These are phyloP conservation scores for Aleiodes alternator DNA, from an alignment of 2,888 invertebrate genomes.

Conservation along the genomic window DNA sequence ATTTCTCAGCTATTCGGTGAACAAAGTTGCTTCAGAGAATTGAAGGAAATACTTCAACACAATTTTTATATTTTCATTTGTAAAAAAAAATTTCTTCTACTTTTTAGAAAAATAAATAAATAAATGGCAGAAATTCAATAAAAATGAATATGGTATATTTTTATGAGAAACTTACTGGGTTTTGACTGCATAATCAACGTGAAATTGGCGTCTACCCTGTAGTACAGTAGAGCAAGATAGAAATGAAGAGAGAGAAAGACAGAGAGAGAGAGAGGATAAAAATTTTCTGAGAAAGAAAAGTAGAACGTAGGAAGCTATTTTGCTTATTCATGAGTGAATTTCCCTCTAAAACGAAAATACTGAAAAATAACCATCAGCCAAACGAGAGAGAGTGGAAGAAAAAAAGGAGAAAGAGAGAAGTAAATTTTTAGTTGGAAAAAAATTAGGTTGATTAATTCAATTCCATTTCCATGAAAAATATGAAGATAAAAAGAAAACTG, in stretches of 20 bases:
- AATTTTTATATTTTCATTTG: constrained; percentile 1
- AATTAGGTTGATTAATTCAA: not conserved
- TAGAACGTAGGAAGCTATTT: constrained; percentile 56
- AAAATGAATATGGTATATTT: constrained; percentile 24
- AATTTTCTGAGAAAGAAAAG: constrained; percentile 45
- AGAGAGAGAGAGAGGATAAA: constrained; percentile 44
- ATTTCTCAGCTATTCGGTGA: no score
- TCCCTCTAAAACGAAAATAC: constrained; percentile 62
- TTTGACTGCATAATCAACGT: constrained; percentile 59
- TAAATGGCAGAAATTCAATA: not conserved
- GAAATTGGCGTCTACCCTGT: constrained; percentile 57
- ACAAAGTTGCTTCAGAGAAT: no score
- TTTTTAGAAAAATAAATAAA: constrained; percentile 16
- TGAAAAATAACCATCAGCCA: constrained; percentile 46
- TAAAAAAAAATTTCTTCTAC: not conserved
- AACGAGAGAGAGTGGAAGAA: not conserved
- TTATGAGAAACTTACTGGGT: constrained; percentile 51
- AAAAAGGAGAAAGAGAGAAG: not conserved
- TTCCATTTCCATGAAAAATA: not conserved
- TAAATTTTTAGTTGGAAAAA: constrained; percentile 7
- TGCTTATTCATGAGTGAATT: constrained; percentile 63
- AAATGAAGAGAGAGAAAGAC: not conserved
- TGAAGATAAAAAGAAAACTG: not conserved
- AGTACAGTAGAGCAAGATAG: constrained; percentile 19
- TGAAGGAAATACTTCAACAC: no score